Base-by-base conservation (phyloP, 2,797 vertebrate species). In the Sciurus carolinensis region DNA sequence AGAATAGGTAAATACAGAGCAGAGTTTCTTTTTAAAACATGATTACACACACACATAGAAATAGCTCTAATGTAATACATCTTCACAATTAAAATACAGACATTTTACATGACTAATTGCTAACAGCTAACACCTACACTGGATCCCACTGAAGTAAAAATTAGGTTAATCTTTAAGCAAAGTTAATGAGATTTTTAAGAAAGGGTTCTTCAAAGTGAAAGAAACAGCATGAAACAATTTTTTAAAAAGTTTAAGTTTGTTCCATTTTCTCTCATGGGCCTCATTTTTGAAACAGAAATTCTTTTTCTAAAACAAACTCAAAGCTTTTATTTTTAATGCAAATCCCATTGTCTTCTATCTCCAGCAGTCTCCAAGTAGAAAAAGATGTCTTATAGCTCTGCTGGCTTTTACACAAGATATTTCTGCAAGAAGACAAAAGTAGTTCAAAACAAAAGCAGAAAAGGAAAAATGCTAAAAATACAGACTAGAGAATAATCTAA, bases 231-330 rank as follows among this genome's bases (percentile, higher is more conserved):
- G 0, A 77, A 97, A 69, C 33, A 83, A 71, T 44, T 69, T 91
- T 52, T 44, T 36, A 62, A 89, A 62, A 84, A 22, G 4, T 87
- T 30, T 91, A 73, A 85, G 80, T 90, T 82, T 93, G n/a, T 91
- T 22, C 0, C 33, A 75, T 67, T 97, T 96, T 97, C 87, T 69
- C 79, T 97, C n/a, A 0, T 18, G 84, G 92, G 84, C 69, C 52
- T 97, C 72, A 36, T 97, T 52, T 96, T 75, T 88, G 83, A 96
- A 97, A 97, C 9, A 96, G 86, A 87, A 59, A 87, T 89, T 96
- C 66, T 36, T 92, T 95, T 97, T 95, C 1, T 59, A 96, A 96
- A 59, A 94, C 82, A 82, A 97, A 93, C 77, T 73, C 69, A 86
- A 88, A 90, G 77, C 39, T 92, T 97, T 92, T 79, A 64, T 73